Evolutionary conservation across 2,888 invertebrate genomes (phyloP).

Genomic region (Heteromurus nitidus): DNA sequence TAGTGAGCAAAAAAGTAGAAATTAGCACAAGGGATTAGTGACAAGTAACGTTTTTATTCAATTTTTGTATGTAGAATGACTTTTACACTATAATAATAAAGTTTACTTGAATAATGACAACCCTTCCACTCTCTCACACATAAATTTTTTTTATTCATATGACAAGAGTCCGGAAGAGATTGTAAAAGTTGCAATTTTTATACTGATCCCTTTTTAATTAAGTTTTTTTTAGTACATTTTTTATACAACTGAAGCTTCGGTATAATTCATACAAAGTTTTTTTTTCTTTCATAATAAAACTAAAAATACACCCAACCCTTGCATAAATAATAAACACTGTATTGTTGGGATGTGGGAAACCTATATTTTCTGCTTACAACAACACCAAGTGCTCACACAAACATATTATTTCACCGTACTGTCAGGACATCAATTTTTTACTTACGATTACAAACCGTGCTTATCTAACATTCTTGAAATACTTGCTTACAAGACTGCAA

Average conservation of each 20-base stretch:
- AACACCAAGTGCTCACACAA: constrained; percentile 20
- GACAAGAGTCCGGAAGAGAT: constrained; percentile 22
- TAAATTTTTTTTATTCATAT: neutral
- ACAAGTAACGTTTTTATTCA: constrained; percentile 33
- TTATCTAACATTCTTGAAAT: constrained; percentile 31
- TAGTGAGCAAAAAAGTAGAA: too few species aligned
- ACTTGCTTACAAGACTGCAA: constrained; percentile 43
- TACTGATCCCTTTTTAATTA: constrained; percentile 44
- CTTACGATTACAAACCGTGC: constrained; percentile 25
- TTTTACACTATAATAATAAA: constrained; percentile 41
- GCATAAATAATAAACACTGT: constrained; percentile 51
- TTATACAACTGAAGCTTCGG: constrained; percentile 55
- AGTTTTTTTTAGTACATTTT: constrained; percentile 47
- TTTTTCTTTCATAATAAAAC: constrained; percentile 45
- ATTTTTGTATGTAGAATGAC: constrained; percentile 38
- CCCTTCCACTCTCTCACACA: neutral
- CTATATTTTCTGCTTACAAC: neutral
- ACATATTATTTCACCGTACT: constrained; percentile 9
- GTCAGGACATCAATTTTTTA: constrained; percentile 13
- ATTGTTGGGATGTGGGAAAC: constrained; percentile 42
- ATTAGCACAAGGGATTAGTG: constrained; percentile 28
- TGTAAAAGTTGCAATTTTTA: constrained; percentile 35
- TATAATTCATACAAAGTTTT: constrained; percentile 44
- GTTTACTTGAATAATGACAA: constrained; percentile 39
- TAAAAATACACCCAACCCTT: constrained; percentile 57